These are phyloP conservation scores for Calameuta filiformis DNA, from an alignment of 2,888 invertebrate genomes.

Conservation along the genomic window DNA sequence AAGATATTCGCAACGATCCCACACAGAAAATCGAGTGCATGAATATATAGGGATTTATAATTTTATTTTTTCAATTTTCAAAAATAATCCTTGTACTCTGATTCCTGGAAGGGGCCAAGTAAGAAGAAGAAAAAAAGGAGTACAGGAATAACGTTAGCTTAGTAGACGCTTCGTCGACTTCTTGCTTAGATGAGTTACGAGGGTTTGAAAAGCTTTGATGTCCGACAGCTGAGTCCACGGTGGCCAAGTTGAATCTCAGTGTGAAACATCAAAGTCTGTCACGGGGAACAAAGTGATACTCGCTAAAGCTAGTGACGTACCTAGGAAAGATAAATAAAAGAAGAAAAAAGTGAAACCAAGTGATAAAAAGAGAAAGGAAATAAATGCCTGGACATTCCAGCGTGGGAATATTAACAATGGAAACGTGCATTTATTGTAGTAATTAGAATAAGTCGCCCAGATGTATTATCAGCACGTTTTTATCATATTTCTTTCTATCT, in stretches of 20 bases:
- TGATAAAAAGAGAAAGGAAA: neutral
- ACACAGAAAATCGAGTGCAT: neutral
- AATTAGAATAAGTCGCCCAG: neutral
- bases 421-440: neutral
- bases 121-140: neutral
- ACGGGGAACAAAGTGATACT: neutral
- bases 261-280: neutral
- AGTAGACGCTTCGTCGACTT: neutral
- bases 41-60: neutral
- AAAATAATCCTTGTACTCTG: neutral
- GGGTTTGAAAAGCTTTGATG: neutral
- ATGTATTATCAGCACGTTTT: neutral
- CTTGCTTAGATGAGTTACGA: constrained; percentile 2
- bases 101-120: neutral
- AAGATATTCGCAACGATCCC: neutral
- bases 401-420: neutral
- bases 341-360: neutral
- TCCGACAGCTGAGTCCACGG: constrained; percentile 5
- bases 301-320: neutral
- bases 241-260: neutral
- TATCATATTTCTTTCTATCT: neutral
- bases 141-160: neutral
- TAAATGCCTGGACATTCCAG: neutral
- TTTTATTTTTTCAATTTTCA: neutral
- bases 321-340: neutral